Evolutionary conservation across 64 coral and sea anemone species (phyloP), one percentile per base, ranked within the genome.

Genomic region (Actinia tenebrosa): DNA sequence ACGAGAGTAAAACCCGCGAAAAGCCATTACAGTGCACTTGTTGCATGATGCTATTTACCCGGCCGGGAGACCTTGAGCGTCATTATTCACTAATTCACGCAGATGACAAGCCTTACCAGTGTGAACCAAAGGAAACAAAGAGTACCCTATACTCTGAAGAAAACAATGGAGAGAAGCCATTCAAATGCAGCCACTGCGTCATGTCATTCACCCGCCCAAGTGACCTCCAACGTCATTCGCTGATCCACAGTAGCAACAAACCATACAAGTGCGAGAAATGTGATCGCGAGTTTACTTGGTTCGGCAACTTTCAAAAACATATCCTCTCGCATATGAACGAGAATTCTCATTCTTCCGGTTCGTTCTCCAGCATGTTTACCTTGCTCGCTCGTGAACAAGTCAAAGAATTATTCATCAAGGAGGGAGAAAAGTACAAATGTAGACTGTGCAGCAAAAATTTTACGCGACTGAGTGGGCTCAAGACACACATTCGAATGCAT

Each of bases 291-390:
- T 98, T 98, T 54, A 98, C 96, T 1, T 98, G 92, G 96, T 94
- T 98, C 77, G 96, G 96, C 5, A 98, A 98, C 66, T 95, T 94
- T 52, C 96, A 98, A 56, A 98, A 98, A 60, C 96, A 98, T 53
- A 84, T 94, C 43, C 89, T 94, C 11, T 94, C 96, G 43, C 96
- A 98, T 69, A 89, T 90, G 75, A 91, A 92, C 3, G 45, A 78
- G 22, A 89, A 30, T 53, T 79, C 90, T 11, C 80, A 68, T 46
- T 83, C 23, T 15, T n/a, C 90, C 1, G 80, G 90, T 13, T 77
- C 93, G 25, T 91, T 90, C 42, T 92, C 84, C 13, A 72, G 87
- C 46, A 91, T 99, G 88, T 95, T 99, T 87, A 90, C 88, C 20
- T 82, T 93, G 55, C 81, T 96, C 61, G 94, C 94, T 45, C 91